Base-by-base conservation (phyloP, 2,888 invertebrate species). In the Monopis laevigella region DNA sequence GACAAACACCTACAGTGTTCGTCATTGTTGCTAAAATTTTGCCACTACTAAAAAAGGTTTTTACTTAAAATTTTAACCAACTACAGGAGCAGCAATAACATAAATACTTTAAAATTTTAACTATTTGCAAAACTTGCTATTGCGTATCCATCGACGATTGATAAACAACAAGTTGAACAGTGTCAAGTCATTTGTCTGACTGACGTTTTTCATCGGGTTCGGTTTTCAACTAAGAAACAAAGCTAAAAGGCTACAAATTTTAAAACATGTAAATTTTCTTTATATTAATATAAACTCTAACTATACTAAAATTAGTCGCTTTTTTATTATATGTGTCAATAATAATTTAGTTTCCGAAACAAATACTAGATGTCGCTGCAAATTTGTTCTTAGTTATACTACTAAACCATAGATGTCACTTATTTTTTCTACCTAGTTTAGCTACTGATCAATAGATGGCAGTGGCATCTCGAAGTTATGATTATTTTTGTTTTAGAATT, bases 1-100 rank as follows among this genome's bases (percentile, higher is more conserved):
- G 71, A 70, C 77, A 75, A 74, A 77, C 69, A 61, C 59, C 62
- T 40, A 65, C 49, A 42, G 67, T 58, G 70, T 75, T 80, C 60
- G 73, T 62, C 78, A 80, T 80, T 54, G 55, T 69, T 45, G 8
- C 39, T 6, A 36, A 36, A 11, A 34, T 21, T 18, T n/a, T 13
- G 21, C 19, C 36, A 19, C 36, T 36, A 21, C 21, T 34, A 17
- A 16, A 3, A 34, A 34, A 34, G n/a, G 7, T 10, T 21, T 19
- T 24, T 24, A 24, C 24, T 7, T 24, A 24, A 24, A 24, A n/a
- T n/a, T n/a, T n/a, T n/a, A n/a, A n/a, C n/a, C n/a, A n/a, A n/a
- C n/a, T n/a, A n/a, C n/a, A n/a, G n/a, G n/a, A n/a, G n/a, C n/a
- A n/a, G n/a, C 17, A 32, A 32, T 32, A 10, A 32, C 14, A 32